These are phyloP conservation scores for Platichthys flesus DNA, from an alignment of 2,113 vertebrate genomes.

Conservation along the genomic window DNA sequence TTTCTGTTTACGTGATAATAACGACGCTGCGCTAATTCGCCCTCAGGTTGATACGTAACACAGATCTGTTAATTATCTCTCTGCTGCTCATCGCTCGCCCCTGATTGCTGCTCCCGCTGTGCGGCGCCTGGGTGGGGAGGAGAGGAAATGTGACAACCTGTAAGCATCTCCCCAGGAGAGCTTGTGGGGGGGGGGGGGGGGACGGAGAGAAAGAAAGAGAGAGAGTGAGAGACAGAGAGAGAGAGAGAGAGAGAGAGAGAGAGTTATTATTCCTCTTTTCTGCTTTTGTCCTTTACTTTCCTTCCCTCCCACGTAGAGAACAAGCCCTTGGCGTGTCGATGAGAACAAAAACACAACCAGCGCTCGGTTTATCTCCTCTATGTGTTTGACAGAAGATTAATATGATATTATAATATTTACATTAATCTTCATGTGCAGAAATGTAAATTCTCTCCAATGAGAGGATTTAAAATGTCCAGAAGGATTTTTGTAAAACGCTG, in stretches of 20 bases:
- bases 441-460: no score
- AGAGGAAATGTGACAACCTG: slow-evolving; percentile 66
- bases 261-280: not conserved
- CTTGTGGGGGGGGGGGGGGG: not conserved
- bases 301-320: not conserved
- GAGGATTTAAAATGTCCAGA: no score
- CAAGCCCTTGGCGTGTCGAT: not conserved
- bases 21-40: slow-evolving; percentile 44
- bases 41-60: slow-evolving; percentile 62
- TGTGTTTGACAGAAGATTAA: no score
- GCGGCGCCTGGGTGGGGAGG: slow-evolving; percentile 20
- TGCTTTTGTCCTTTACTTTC: not conserved
- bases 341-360: not conserved
- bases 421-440: no score
- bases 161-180: slow-evolving; percentile 38
- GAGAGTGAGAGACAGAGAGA: not conserved
- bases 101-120: slow-evolving; percentile 56
- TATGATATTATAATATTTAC: no score
- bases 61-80: slow-evolving; percentile 59
- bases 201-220: not conserved
- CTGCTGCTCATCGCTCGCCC: slow-evolving; percentile 45
- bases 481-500: no score
- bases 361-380: not conserved
- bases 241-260: not conserved
- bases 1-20: slow-evolving; percentile 35